phyloP scores from a whole-genome alignment of 2,113 vertebrate species.

The Chionomys nivalis region DNA sequence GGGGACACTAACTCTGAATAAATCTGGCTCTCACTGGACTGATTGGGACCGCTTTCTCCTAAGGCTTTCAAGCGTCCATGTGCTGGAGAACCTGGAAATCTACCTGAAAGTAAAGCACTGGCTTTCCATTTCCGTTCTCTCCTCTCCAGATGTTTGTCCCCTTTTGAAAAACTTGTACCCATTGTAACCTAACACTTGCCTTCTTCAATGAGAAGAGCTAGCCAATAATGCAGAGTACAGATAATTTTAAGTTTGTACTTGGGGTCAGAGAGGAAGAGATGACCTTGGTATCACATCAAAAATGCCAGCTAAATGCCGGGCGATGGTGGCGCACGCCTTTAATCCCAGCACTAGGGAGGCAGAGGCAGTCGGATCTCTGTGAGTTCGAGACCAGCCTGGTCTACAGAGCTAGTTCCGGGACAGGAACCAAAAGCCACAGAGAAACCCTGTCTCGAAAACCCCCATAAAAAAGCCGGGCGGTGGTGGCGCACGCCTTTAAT shows the following conservation, averaged over 20 bases:
- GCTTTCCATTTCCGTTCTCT: conserved; percentile 70
- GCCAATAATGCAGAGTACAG: background rate
- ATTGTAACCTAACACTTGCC: conserved; percentile 51
- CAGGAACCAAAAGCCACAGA: too few relatives aligned
- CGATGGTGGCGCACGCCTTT: too few relatives aligned
- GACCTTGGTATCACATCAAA: conserved; percentile 30
- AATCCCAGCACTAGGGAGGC: too few relatives aligned
- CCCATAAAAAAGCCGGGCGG: too few relatives aligned
- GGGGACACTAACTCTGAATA: conserved; percentile 51
- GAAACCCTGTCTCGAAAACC: too few relatives aligned
- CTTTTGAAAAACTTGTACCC: conserved; percentile 20
- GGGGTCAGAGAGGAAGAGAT: conserved; percentile 15
- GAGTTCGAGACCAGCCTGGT: too few relatives aligned
- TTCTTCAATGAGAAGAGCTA: conserved; percentile 61
- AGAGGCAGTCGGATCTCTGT: too few relatives aligned
- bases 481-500: too few relatives aligned
- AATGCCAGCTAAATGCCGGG: conserved; percentile 23
- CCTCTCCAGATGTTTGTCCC: conserved; percentile 1
- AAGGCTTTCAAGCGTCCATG: background rate
- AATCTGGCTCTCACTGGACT: conserved; percentile 52
- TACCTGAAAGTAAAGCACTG: conserved; percentile 53
- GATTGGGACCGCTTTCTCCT: conserved; percentile 54
- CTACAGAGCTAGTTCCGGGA: too few relatives aligned
- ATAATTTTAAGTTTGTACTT: conserved; percentile 55
- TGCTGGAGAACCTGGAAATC: conserved; percentile 64